These are phyloP conservation scores for Enteromius anoplus DNA, from an alignment of 2,797 vertebrate genomes.

Conservation along the genomic window DNA sequence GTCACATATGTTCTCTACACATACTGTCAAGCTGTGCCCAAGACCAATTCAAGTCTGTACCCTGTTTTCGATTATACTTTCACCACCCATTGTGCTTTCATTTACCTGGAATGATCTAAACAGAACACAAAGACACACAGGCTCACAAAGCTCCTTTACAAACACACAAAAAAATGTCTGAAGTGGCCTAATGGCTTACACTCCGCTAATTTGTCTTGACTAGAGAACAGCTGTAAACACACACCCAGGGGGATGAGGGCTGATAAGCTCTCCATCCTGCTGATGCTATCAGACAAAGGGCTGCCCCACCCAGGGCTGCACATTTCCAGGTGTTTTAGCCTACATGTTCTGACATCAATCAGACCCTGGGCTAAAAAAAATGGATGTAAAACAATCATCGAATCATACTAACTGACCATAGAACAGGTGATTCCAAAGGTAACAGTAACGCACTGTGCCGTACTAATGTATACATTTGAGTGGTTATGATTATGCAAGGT, in stretches of 20 bases:
- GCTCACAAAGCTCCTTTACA: neutral
- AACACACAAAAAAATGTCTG: slow-evolving; percentile 33
- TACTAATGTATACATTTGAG: slow-evolving; percentile 51
- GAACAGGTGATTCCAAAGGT: slow-evolving; percentile 64
- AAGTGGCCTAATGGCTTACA: slow-evolving; percentile 61
- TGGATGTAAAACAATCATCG: slow-evolving; percentile 36
- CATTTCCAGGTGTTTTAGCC: slow-evolving; percentile 70
- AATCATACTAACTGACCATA: slow-evolving; percentile 71
- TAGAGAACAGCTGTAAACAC: slow-evolving; percentile 76
- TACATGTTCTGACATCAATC: slow-evolving; percentile 72
- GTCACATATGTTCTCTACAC: slow-evolving; percentile 47
- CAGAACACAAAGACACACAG: slow-evolving; percentile 54
- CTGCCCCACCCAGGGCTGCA: slow-evolving; percentile 69
- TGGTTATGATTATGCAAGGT: slow-evolving; percentile 46
- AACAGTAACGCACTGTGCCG: slow-evolving; percentile 44
- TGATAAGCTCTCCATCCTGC: slow-evolving; percentile 70
- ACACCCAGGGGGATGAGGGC: slow-evolving; percentile 50
- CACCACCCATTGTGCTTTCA: slow-evolving; percentile 30
- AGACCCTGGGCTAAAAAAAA: slow-evolving; percentile 69
- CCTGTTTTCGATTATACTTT: slow-evolving; percentile 22
- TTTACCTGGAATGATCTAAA: slow-evolving; percentile 40
- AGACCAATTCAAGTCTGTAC: slow-evolving; percentile 13
- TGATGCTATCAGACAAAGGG: slow-evolving; percentile 74
- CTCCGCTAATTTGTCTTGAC: slow-evolving; percentile 74
- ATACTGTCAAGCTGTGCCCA: slow-evolving; percentile 35